Conservation (phyloP, 2,888 invertebrate genomes). For the Chelonus formosanus region DNA sequence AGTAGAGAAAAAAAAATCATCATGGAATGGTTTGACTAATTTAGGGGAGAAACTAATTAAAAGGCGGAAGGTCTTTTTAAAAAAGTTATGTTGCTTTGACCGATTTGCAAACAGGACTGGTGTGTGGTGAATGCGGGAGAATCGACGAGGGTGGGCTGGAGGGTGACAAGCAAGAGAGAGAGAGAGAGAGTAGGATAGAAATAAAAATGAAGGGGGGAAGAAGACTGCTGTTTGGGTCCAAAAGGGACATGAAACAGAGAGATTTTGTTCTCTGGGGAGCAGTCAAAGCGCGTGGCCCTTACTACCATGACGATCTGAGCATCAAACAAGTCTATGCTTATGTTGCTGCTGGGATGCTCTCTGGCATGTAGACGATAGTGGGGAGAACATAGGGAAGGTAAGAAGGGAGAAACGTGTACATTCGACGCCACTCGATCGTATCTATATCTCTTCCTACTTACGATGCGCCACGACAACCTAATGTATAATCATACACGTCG, state of each 20-base stretch:
- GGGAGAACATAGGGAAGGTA: constrained; percentile 1
- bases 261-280: constrained; percentile 63
- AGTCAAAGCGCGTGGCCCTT: constrained; percentile 62
- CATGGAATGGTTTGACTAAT: too few species aligned
- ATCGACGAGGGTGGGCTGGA: constrained; percentile 35
- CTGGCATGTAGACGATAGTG: too few species aligned
- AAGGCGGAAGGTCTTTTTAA: constrained; percentile 18
- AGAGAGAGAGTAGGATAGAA: constrained; percentile 34
- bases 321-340: constrained; percentile 58
- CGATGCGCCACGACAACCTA: constrained; percentile 48
- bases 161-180: constrained; percentile 31
- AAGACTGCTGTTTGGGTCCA: constrained; percentile 7
- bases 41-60: background rate
- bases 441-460: constrained; percentile 44
- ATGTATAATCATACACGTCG: constrained; percentile 53
- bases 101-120: constrained; percentile 57
- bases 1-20: too few species aligned
- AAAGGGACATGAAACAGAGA: constrained; percentile 52
- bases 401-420: constrained; percentile 9
- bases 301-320: constrained; percentile 60
- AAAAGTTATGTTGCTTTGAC: constrained; percentile 51
- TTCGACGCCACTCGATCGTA: constrained; percentile 35
- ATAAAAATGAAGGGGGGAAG: constrained; percentile 25
- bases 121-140: constrained; percentile 21
- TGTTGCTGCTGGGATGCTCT: constrained; percentile 41